Base-by-base conservation (phyloP, 2,888 invertebrate species). In the Amphipoea oculea region DNA sequence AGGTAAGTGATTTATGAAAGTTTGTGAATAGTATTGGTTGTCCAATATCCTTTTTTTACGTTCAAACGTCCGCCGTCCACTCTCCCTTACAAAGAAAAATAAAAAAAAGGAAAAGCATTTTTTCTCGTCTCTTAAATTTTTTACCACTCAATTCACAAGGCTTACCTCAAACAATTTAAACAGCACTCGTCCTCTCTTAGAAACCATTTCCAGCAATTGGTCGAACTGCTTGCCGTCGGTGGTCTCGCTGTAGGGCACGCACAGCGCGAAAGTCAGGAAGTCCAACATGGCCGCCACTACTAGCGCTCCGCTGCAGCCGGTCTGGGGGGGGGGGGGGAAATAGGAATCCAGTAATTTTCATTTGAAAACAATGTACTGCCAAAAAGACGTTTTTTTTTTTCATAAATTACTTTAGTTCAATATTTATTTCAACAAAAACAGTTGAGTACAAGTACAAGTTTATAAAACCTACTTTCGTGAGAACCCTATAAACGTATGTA, bases 221-320 rank as follows among this genome's bases (percentile, higher is more conserved):
- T 99, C 99, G 95, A 99, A 99, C 93, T 99, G 99, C 92, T 99
- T 99, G 73, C 99, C 99, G 92, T 99, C 99, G 0, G 99, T 99
- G 7, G 99, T 99, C 96, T 99, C 99, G 92, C 99, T 99, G 96
- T 99, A 99, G 7, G 99, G 99, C 85, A 99, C 99, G 96, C 99
- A 99, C 66, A 99, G 97, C 6, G 99, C 98, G 96, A 99, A 99
- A 63, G 99, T 99, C 85, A 99, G 97, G 93, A 99, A 99, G 96
- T 99, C 99, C 93, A 99, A 97, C 99, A 99, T 99, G 86, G 99
- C 99, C 54, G 99, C 98, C 85, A 99, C 99, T 23, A 99, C 99
- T 72, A 99, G 96, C 69, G 99, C 99, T 6, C 99, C 99, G 76
- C 99, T 99, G 74, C 99, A 99, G 84, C 98, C 98, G 79, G 98